These are phyloP conservation scores for Pangasius macronema DNA, from an alignment of 2,797 vertebrate genomes.

Conservation along the genomic window DNA sequence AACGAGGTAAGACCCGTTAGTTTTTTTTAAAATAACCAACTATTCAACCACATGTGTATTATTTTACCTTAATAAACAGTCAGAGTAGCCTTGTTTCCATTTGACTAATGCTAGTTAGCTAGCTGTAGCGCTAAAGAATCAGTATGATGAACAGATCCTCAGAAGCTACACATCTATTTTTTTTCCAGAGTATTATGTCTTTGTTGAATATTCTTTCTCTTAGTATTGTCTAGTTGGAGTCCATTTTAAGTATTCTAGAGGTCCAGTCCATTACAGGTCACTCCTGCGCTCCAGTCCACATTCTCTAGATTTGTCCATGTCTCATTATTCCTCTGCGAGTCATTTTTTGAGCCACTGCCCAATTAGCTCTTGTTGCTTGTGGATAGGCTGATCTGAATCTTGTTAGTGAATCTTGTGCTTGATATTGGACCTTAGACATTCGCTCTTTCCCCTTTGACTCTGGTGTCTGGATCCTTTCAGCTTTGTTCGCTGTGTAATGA, in stretches of 20 bases:
- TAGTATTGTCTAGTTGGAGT: not conserved
- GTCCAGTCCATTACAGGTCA: not conserved
- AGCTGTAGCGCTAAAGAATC: not conserved
- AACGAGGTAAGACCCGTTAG: too few species aligned
- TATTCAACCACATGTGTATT: not conserved
- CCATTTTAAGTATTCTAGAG: not conserved
- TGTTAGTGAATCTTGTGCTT: not conserved
- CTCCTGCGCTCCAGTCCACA: not conserved
- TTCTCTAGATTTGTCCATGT: not conserved
- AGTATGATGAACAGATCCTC: not conserved
- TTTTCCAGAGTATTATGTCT: not conserved
- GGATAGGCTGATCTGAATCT: not conserved
- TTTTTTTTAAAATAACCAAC: not conserved
- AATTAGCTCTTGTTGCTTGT: not conserved
- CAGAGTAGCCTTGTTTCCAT: not conserved
- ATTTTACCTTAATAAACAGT: not conserved
- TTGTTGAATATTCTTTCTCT: not conserved
- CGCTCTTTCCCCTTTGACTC: not conserved
- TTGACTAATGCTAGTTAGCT: not conserved
- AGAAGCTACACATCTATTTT: not conserved
- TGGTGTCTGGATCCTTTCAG: not conserved
- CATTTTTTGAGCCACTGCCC: not conserved
- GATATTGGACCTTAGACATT: too few species aligned
- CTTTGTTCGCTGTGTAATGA: not conserved
- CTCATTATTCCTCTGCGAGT: not conserved